Base-by-base conservation (phyloP, 1,140 invertebrate genomes). In the Penaeus indicus region DNA sequence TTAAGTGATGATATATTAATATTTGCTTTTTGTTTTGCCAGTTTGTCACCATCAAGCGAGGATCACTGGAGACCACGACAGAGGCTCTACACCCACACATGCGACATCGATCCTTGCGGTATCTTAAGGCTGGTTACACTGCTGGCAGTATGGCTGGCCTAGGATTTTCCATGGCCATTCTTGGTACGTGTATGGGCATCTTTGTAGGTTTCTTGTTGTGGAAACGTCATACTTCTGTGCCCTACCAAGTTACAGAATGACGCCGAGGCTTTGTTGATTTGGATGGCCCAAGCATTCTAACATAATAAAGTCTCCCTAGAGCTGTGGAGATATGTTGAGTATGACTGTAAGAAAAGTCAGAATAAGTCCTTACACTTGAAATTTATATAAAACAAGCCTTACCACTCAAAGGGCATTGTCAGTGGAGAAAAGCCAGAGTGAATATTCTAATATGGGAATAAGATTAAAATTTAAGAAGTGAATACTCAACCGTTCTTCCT, bases 131-230 rank as follows among this genome's bases (percentile, higher is more conserved):
- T 19, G 89, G 89, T 16, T 92, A 92, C 88, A 92, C 92, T 19
- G 92, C 92, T 67, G 93, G 93, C 21, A 92, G 92, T 27, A 92
- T 93, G 91, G 93, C 92, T 18, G 92, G 92, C 8, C 88, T 93
- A 7, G 93, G 92, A 21, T 92, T 93, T 75, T 92, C 92, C 38
- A 93, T 93, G 93, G 92, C 92, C 60, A 92, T 93, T 79, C 88
- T 93, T n/a, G 93, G 93, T 10, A 91, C 92, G 4, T 92, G 92
- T 75, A 87, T 93, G 19, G 93, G 93, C 42, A 91, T 93, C 38
- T 91, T 93, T n/a, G 89, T 93, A 75, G 93, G 93, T 19, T 93
- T 93, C 83, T 90, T 93, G 13, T 85, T 93, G n/a, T 93, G 93
- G 93, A 93, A 92, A 80, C 91, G 92, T 67, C 86, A 87, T 47